phyloP scores from a whole-genome alignment of 2,797 vertebrate species.

The Emydoidea blandingii region DNA sequence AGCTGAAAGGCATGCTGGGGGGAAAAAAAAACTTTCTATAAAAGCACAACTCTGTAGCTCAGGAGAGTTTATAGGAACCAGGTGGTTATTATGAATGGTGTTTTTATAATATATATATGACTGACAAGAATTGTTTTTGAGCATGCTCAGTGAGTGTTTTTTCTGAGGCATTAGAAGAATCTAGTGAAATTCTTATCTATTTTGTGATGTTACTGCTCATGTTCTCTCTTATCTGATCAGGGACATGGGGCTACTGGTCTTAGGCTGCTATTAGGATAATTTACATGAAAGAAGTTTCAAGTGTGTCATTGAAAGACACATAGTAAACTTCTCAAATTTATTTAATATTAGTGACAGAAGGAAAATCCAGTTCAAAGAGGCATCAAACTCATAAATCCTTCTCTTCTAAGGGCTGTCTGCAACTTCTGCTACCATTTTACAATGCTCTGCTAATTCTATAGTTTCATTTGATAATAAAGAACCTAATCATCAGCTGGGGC shows the following conservation, averaged over 20 bases:
- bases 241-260: background rate
- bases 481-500: background rate
- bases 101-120: background rate
- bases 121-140: rapidly evolving
- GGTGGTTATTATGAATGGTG: background rate
- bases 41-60: background rate
- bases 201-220: background rate
- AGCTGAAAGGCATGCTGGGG: rapidly evolving
- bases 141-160: background rate
- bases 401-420: background rate
- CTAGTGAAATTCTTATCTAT: constrained; percentile 4
- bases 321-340: background rate
- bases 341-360: background rate
- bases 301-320: background rate
- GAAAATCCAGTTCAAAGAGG: background rate
- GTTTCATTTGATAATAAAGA: background rate
- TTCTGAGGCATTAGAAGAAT: background rate
- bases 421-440: background rate
- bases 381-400: background rate
- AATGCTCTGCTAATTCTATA: background rate
- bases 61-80: background rate
- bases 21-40: background rate
- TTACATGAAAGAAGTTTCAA: background rate
- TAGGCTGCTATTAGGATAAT: background rate
- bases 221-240: background rate